phyloP scores from a whole-genome alignment of 2,888 invertebrate species.

The Lochmaea capreae region DNA sequence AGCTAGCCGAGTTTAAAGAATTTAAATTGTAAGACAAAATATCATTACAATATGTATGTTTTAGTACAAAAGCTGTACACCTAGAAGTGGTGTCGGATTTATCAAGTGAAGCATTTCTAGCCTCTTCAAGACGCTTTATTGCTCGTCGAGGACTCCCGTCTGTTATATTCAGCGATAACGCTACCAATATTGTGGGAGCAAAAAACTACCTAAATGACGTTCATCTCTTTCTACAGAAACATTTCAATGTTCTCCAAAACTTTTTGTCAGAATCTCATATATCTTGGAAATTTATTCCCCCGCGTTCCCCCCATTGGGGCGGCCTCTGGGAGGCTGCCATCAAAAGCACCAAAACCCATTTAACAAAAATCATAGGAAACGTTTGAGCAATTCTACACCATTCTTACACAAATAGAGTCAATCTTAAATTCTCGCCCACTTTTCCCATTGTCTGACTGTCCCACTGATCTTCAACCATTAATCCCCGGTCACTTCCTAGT shows the following conservation, averaged over 20 bases:
- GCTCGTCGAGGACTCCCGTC: constrained; percentile 12
- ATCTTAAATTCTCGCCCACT: constrained; percentile 15
- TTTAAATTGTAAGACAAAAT: no score
- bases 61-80: neutral
- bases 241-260: constrained; percentile 15
- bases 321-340: no score
- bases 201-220: constrained; percentile 10
- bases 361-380: neutral
- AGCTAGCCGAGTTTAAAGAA: no score
- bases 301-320: no score
- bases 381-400: constrained; percentile 12
- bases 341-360: no score
- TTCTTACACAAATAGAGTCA: constrained; percentile 13
- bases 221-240: neutral
- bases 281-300: neutral
- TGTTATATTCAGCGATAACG: constrained; percentile 19
- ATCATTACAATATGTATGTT: neutral
- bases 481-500: constrained; percentile 22
- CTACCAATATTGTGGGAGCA: constrained; percentile 30
- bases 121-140: neutral
- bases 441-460: neutral
- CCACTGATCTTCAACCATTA: constrained; percentile 14
- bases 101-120: neutral
- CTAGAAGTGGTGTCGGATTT: neutral
- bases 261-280: neutral